These are phyloP conservation scores for Acyrthosiphon pisum DNA, from an alignment of 1,140 invertebrate genomes.

Conservation along the genomic window DNA sequence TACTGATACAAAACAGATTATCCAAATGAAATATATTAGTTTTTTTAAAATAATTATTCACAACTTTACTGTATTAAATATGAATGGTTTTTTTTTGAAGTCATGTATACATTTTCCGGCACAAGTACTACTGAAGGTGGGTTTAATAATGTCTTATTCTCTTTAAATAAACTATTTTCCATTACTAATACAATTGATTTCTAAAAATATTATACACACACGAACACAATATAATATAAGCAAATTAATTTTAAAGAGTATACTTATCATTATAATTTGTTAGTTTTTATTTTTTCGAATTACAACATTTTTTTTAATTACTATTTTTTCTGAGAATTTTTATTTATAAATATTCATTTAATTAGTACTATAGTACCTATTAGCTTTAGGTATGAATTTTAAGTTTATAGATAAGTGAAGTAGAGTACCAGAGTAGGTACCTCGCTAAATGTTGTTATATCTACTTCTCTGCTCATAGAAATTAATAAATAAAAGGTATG, in stretches of 20 bases:
- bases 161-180: conserved; percentile 7
- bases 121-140: neutral
- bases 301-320: neutral
- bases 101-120: neutral
- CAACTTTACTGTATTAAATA: conserved; percentile 15
- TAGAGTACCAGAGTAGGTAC: neutral
- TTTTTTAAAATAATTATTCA: neutral
- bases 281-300: too few relatives aligned
- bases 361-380: too few relatives aligned
- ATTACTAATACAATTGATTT: conserved; percentile 9
- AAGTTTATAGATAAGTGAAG: neutral
- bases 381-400: neutral
- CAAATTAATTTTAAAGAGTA: neutral
- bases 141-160: neutral
- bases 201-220: neutral
- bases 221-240: neutral
- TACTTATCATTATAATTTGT: too few relatives aligned
- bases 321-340: neutral
- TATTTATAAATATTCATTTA: neutral
- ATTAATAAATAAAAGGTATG: neutral
- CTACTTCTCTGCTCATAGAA: neutral
- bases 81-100: neutral
- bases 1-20: neutral
- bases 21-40: neutral
- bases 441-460: neutral